A percentile compares a stretch with the other conserved stretches of the same genome.
Evolutionary conservation across 2,113 vertebrate genomes (phyloP).

Genomic region (Setophaga petechia): DNA sequence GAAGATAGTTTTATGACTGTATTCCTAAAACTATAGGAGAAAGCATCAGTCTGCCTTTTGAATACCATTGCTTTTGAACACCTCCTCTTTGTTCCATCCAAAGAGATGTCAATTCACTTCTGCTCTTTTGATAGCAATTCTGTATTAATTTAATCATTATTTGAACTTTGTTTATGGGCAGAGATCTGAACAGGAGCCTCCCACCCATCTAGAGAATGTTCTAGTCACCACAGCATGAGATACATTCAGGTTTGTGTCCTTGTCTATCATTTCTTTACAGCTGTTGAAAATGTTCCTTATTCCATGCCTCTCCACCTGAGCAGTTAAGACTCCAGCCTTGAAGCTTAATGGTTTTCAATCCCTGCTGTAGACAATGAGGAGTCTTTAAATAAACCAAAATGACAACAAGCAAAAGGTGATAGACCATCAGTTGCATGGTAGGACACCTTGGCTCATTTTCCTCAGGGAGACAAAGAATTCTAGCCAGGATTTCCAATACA

Average conservation of each 20-base stretch:
- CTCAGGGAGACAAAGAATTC: neutral
- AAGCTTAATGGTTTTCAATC: neutral
- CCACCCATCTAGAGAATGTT: neutral
- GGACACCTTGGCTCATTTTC: neutral
- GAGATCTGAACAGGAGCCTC: neutral
- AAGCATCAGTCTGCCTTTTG: neutral
- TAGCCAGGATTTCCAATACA: neutral
- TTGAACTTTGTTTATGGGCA: neutral
- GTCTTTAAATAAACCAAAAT: neutral
- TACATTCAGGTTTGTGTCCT: neutral
- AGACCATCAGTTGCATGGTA: fast-evolving
- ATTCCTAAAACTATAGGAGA: neutral
- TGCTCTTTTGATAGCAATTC: neutral
- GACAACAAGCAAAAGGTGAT: neutral
- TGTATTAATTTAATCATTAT: neutral
- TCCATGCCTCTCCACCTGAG: neutral
- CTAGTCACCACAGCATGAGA: neutral
- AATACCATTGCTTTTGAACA: neutral
- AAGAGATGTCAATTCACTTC: neutral
- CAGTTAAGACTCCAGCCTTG: neutral
- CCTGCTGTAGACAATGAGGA: neutral
- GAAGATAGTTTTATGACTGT: neutral
- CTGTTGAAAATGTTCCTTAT: neutral
- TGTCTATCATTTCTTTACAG: neutral
- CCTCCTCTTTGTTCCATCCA: neutral